Evolutionary conservation across 2,797 vertebrate species (phyloP), one percentile per base, ranked within the genome.

Genomic region (Lagothrix lagotricha): DNA sequence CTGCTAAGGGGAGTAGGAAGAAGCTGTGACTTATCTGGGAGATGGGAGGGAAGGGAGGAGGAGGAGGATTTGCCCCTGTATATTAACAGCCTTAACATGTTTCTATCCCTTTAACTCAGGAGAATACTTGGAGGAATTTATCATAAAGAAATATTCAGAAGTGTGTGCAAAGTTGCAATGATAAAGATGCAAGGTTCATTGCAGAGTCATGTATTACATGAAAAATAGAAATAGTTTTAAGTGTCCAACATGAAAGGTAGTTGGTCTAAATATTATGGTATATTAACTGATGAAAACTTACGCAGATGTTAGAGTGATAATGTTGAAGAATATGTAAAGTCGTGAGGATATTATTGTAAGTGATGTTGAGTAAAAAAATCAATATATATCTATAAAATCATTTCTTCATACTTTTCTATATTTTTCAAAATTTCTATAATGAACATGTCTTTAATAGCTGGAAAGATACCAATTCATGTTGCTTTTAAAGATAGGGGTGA

Each of bases 391-490:
- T 93, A 76, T 41, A 87, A 84, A 90, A 72, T 20, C 4, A 64
- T 58, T 92, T 84, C 12, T 52, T 54, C 44, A 72, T 48, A 46
- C 12, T 81, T 88, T 73, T 96, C 12, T 48, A n/a, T 72, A 48
- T 88, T 94, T 92, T 84, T 83, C 33, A 91, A 86, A 84, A 84
- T 86, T 73, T 79, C 54, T 44, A 7, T 91, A 80, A 54, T 50
- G 30, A 93, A 46, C 30, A 77, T 28, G 33, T 52, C 92, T 97
- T 79, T 86, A 84, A 88, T 96, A 92, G 88, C 92, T 97, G n/a
- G 72, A 54, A 95, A 95, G 73, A 95, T 88, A 72, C 52, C 76
- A 84, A 93, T 72, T 91, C 88, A 84, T 33, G n/a, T 82, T 94
- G 87, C 76, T 82, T 96, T 88, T 70, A 36, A 92, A 93, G 77